A percentile compares a stretch with the other conserved stretches of the same genome.
Conservation (phyloP, 2,113 vertebrate genomes). For the Aegithalos caudatus region DNA sequence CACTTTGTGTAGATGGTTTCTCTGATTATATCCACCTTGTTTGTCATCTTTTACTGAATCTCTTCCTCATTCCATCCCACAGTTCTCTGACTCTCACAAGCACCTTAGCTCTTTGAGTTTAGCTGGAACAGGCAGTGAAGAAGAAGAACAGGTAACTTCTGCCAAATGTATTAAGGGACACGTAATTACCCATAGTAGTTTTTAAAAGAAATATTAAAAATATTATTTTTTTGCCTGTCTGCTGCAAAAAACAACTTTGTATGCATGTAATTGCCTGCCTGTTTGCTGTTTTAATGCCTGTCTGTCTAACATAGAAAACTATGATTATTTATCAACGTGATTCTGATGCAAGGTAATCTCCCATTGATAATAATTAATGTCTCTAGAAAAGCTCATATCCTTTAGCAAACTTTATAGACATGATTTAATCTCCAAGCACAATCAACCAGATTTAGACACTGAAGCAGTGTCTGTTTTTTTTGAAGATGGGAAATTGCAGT, state of each 20-base stretch:
- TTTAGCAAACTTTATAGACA: not conserved
- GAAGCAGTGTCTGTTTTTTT: not conserved
- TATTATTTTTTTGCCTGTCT: not conserved
- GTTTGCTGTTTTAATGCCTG: not conserved
- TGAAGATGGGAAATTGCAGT: not conserved
- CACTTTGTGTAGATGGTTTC: constrained; percentile 9
- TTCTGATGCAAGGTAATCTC: not conserved
- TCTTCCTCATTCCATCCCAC: constrained; percentile 52
- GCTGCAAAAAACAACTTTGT: not conserved
- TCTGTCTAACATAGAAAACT: not conserved
- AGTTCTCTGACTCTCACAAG: constrained; percentile 68
- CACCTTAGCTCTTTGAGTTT: constrained; percentile 73
- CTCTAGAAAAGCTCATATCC: not conserved
- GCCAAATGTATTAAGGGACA: not conserved
- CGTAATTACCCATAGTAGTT: not conserved
- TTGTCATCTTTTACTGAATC: constrained; percentile 45
- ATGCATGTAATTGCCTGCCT: not conserved
- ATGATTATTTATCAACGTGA: not conserved
- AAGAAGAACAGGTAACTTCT: constrained; percentile 76
- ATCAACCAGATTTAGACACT: not conserved
- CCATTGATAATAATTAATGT: not conserved
- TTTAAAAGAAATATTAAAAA: not conserved
- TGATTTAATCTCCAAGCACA: not conserved
- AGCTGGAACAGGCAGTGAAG: constrained; percentile 74
- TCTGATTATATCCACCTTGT: not conserved